phyloP scores from a whole-genome alignment of 2,797 vertebrate genomes.

The Sebastes ruberrimus region DNA sequence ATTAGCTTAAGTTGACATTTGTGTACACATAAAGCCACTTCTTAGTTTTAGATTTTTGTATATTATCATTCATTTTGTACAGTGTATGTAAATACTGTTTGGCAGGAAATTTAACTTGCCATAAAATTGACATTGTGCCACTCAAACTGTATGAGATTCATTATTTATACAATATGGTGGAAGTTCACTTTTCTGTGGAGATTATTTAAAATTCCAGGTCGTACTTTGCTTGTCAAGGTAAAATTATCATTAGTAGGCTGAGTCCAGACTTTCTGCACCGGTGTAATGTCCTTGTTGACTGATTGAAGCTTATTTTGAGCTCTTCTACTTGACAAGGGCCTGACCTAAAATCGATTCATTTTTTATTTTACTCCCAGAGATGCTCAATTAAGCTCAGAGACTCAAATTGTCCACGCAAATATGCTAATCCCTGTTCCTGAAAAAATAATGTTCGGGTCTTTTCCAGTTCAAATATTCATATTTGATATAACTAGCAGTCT shows the following conservation, averaged over 20 bases:
- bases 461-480: constrained; percentile 19
- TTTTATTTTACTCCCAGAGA: neutral
- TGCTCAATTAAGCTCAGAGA: neutral
- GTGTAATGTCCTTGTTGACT: neutral
- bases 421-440: neutral
- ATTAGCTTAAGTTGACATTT: constrained; percentile 20
- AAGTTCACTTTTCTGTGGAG: neutral
- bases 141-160: constrained; percentile 65
- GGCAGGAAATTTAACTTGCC: constrained; percentile 12
- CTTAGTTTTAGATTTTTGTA: constrained; percentile 29
- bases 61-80: constrained; percentile 7
- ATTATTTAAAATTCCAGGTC: neutral
- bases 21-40: constrained; percentile 35
- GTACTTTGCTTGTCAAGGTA: neutral
- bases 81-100: constrained; percentile 41
- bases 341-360: neutral
- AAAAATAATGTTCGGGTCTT: neutral
- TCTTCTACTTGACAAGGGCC: neutral
- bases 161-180: constrained; percentile 3
- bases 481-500: neutral
- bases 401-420: constrained; percentile 4
- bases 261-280: neutral
- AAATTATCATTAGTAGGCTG: neutral
- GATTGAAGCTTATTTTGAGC: constrained; percentile 8
- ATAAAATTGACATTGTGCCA: constrained; percentile 51